Conservation (phyloP, 2,113 vertebrate genomes). For the Coreoperca whiteheadi region DNA sequence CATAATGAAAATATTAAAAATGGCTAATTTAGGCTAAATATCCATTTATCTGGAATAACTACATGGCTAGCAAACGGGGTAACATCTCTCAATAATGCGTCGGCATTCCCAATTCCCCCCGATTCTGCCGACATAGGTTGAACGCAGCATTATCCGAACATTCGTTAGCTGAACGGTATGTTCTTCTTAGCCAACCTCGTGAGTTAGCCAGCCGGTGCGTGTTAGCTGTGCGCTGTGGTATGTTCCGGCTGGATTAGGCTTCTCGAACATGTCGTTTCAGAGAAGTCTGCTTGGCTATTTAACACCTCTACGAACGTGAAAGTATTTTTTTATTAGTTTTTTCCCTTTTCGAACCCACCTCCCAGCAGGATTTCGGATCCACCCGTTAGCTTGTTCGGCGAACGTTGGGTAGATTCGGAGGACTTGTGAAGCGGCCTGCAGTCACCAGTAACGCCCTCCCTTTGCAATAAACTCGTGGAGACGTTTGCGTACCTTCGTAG, state of each 20-base stretch:
- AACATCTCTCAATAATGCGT: neutral
- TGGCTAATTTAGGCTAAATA: neutral
- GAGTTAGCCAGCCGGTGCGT: no score
- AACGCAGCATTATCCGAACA: neutral
- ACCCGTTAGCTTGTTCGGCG: constrained; percentile 16
- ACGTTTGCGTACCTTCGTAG: neutral
- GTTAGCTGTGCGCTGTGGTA: neutral
- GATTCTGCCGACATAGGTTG: neutral
- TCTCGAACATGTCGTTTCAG: neutral
- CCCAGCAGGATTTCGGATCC: constrained; percentile 10
- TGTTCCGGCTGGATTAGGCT: constrained; percentile 12
- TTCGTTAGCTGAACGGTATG: neutral
- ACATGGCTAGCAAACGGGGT: no score
- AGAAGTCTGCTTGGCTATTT: neutral
- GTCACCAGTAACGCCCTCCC: neutral
- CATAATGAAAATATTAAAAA: neutral
- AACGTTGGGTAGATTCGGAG: neutral
- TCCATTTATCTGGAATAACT: neutral
- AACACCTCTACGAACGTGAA: constrained; percentile 19
- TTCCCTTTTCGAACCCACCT: neutral
- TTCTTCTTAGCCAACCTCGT: neutral
- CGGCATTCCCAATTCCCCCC: neutral
- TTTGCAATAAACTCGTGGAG: neutral
- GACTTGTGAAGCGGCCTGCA: neutral
- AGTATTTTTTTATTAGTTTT: constrained; percentile 6